Base-by-base conservation (phyloP, 64 coral and sea anemone species). In the Porites lutea region DNA sequence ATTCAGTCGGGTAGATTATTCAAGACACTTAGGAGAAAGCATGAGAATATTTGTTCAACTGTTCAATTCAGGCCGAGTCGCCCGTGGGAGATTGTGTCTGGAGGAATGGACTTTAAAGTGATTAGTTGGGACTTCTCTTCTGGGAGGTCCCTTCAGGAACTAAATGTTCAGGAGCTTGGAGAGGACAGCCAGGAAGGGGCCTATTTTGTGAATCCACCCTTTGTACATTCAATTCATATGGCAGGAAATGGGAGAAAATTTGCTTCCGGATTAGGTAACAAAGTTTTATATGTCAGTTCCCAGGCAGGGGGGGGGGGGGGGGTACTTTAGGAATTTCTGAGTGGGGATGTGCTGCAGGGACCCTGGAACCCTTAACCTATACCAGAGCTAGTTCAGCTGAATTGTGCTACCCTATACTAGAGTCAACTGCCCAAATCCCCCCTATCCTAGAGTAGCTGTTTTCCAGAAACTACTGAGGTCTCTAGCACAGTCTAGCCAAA, bases 171-270 rank as follows among this genome's bases (percentile, higher is more conserved):
- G 23, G 91, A 96, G 76, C 37, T 83, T 51, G 66, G 27, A 79
- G 77, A 20, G 16, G 69, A 52, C 45, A 71, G 48, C 11, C 61
- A 52, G 37, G 71, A 82, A 55, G 88, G 61, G 18, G 74, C n/a
- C 9, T 91, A 94, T 69, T 81, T 88, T 13, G 11, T 99, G 18
- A 99, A 99, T 77, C 96, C 96, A 65, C 96, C 93, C 2, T 98
- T 96, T 96, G 82, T 98, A n/a, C 94, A 98, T 75, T 95, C 96
- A 1, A 82, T 98, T 64, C 94, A 93, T 60, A 60, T 98, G 67
- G 49, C 78, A 20, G 52, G 65, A 53, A 72, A 98, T 71, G 92
- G 96, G 43, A 95, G 90, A 75, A 65, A 44, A 62, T 95, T 98
- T 93, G 96, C 93, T 19, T 71, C 88, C 59, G 96, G 94, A 79